phyloP scores from a whole-genome alignment of 2,888 invertebrate species.

The Athalia rosae region DNA sequence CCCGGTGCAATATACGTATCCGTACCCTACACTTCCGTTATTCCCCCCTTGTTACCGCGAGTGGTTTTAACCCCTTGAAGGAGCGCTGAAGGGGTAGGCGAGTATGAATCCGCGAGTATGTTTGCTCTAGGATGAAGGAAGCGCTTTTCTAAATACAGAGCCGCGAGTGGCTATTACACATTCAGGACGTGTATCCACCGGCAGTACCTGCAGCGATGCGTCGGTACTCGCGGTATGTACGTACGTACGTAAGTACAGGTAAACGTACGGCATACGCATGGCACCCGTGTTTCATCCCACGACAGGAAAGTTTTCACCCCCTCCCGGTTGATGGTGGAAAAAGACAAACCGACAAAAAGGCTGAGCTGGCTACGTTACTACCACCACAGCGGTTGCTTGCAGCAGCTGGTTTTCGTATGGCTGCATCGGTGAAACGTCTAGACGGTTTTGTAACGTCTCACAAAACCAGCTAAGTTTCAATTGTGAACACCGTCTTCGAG shows the following conservation, averaged over 20 bases:
- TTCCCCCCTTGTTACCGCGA: conserved; percentile 30
- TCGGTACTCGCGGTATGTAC: neutral
- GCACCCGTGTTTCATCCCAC: neutral
- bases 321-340: neutral
- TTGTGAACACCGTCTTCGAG: neutral
- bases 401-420: too few species aligned
- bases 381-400: neutral
- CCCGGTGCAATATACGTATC: neutral
- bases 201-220: neutral
- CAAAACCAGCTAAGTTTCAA: neutral
- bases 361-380: neutral
- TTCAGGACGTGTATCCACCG: conserved; percentile 57
- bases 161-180: conserved; percentile 69
- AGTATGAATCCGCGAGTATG: conserved; percentile 42
- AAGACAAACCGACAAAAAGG: conserved; percentile 28
- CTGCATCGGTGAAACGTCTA: conserved; percentile 8
- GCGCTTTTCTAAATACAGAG: conserved; percentile 63
- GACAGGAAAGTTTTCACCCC: neutral
- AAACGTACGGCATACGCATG: neutral
- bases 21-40: conserved; percentile 27
- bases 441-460: conserved; percentile 13
- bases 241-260: neutral
- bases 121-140: conserved; percentile 44
- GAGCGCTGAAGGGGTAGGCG: conserved; percentile 13
- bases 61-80: conserved; percentile 36